A percentile compares a stretch with the other conserved stretches of the same genome.
Evolutionary conservation across 2,888 invertebrate genomes (phyloP).

Genomic region (Operophtera brumata): DNA sequence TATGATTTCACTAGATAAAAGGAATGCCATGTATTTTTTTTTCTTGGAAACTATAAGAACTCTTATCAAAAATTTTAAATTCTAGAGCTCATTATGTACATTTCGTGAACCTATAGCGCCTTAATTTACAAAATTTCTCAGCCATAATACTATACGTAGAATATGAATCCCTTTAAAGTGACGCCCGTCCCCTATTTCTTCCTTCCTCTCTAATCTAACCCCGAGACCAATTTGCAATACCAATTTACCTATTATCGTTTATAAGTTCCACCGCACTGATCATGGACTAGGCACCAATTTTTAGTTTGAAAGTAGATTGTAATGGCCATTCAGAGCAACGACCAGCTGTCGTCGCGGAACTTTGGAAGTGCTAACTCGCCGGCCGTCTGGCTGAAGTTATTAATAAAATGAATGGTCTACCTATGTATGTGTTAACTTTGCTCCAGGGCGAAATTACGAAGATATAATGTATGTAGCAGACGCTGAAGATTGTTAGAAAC

Average conservation of each 20-base stretch:
- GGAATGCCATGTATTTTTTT: no score
- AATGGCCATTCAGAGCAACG: constrained; percentile 43
- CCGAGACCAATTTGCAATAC: constrained; percentile 13
- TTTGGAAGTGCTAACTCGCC: constrained; percentile 45
- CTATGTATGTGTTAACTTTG: constrained; percentile 39
- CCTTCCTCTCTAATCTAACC: constrained; percentile 2
- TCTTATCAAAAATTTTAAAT: no score
- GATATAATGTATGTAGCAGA: constrained; percentile 21
- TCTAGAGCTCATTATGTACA: no score
- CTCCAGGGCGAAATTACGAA: constrained; percentile 19
- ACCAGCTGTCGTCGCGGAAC: constrained; percentile 50
- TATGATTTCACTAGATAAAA: no score
- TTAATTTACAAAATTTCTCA: no score
- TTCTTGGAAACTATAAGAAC: no score
- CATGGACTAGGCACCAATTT: constrained; percentile 39
- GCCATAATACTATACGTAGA: not conserved
- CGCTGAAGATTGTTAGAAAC: constrained; percentile 18
- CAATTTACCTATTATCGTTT: constrained; percentile 26
- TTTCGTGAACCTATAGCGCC: no score
- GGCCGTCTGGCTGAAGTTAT: constrained; percentile 42
- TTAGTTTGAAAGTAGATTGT: constrained; percentile 47
- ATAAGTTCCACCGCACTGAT: constrained; percentile 34
- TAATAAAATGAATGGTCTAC: constrained; percentile 51
- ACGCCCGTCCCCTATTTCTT: not conserved
- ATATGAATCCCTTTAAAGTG: not conserved